Conservation (phyloP, 2,113 vertebrate genomes). For the Paradoxurus hermaphroditus region DNA sequence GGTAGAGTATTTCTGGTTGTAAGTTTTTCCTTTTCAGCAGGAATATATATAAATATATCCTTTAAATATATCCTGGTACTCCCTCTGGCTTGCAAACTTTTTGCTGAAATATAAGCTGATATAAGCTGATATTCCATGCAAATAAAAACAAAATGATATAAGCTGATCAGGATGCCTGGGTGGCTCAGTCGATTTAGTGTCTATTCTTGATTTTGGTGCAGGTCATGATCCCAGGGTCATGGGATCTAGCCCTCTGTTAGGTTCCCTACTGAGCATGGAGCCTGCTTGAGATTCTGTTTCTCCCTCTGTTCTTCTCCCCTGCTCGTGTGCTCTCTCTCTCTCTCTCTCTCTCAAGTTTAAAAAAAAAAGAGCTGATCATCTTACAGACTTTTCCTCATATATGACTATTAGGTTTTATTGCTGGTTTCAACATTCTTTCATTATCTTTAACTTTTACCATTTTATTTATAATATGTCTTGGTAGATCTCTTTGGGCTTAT, state of each 20-base stretch:
- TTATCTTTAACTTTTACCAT: not conserved
- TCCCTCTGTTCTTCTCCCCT: too few species aligned
- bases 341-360: too few species aligned
- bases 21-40: not conserved
- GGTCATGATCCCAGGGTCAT: too few species aligned
- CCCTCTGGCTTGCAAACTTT: not conserved
- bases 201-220: too few species aligned
- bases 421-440: not conserved
- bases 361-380: not conserved
- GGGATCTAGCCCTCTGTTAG: too few species aligned
- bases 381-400: not conserved
- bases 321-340: too few species aligned
- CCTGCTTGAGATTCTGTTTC: too few species aligned
- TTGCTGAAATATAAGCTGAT: not conserved
- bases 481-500: not conserved
- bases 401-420: not conserved
- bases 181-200: too few species aligned
- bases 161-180: not conserved
- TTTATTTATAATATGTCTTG: not conserved
- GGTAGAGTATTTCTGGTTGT: not conserved
- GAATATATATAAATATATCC: too few species aligned
- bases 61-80: not conserved
- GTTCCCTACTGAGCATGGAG: too few species aligned
- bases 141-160: too few species aligned
- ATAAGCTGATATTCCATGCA: too few species aligned